Base-by-base conservation (phyloP, 1,140 invertebrate species). In the Drosophila varians region DNA sequence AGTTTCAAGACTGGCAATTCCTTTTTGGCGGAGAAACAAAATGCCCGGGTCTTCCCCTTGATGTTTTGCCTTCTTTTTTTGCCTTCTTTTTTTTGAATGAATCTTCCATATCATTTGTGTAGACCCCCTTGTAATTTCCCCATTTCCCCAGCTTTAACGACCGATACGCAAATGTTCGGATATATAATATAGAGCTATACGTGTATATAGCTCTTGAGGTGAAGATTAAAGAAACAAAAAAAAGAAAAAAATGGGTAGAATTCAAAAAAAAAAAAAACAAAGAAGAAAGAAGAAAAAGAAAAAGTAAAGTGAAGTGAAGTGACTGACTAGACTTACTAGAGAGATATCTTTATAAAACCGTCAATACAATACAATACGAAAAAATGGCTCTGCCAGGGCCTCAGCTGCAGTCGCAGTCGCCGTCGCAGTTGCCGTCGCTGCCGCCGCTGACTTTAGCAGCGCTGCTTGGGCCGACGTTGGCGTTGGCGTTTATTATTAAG, bases 401-500 rank as follows among this genome's bases (percentile, higher is more conserved):
- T 8, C 52, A 1, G 16, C 11, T 25, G 36, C 42, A 9, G 52
- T 2, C 40, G 43, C 31, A 51, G 16, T 12, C 28, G 36, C 42
- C 9, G 52, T 2, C 40, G 43, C 31, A 51, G 62, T 25, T 49
- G 51, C 9, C 55, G 11, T 36, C 28, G 43, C 1, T 34, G 26
- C 16, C 47, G 6, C 9, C 18, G 65, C 5, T n/a, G n/a, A n/a
- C n/a, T n/a, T n/a, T n/a, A n/a, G n/a, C n/a, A n/a, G n/a, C 23
- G 42, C 8, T 18, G 65, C n/a, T 25, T 1, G 8, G 42, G 77
- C 12, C 3, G 38, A 7, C 16, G 38, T 4, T 16, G 60, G 36
- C 43, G 60, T 43, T 52, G 61, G 54, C 52, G 77, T 66, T 80
- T 89, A 80, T 89, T 87, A 82, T 89, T 86, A 89, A 89, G 80